phyloP scores from a whole-genome alignment of 2,797 vertebrate genomes.

The Cercopithecus hamlyni region DNA sequence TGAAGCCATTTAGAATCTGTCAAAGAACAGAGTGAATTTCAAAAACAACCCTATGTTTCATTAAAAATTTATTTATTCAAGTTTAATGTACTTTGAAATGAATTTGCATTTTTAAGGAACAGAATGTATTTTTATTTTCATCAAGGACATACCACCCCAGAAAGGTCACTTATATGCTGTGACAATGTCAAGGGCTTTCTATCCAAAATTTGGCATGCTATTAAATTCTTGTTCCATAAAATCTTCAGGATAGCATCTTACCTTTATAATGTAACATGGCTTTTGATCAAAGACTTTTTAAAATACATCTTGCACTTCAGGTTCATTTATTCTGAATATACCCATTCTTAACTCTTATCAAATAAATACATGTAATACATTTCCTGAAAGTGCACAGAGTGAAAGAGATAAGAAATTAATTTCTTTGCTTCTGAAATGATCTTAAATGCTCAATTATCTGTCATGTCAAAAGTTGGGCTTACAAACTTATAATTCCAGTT shows the following conservation, averaged over 20 bases:
- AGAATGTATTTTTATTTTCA: constrained; percentile 61
- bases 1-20: constrained; percentile 42
- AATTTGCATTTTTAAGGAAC: constrained; percentile 64
- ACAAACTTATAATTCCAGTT: background rate
- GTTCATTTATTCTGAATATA: constrained; percentile 49
- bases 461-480: background rate
- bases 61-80: constrained; percentile 72
- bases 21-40: constrained; percentile 25
- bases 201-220: constrained; percentile 38
- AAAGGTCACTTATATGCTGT: constrained; percentile 32
- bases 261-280: constrained; percentile 2
- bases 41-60: background rate
- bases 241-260: constrained; percentile 49
- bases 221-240: constrained; percentile 69
- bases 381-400: background rate
- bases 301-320: constrained; percentile 51
- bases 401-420: constrained; percentile 8
- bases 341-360: constrained; percentile 37
- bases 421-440: constrained; percentile 36
- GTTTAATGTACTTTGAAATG: constrained; percentile 67
- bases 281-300: constrained; percentile 56
- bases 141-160: constrained; percentile 42
- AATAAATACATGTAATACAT: constrained; percentile 41
- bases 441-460: constrained; percentile 11
- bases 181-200: constrained; percentile 48